Conservation (phyloP, 2,797 vertebrate species). For the Semotilus atromaculatus region DNA sequence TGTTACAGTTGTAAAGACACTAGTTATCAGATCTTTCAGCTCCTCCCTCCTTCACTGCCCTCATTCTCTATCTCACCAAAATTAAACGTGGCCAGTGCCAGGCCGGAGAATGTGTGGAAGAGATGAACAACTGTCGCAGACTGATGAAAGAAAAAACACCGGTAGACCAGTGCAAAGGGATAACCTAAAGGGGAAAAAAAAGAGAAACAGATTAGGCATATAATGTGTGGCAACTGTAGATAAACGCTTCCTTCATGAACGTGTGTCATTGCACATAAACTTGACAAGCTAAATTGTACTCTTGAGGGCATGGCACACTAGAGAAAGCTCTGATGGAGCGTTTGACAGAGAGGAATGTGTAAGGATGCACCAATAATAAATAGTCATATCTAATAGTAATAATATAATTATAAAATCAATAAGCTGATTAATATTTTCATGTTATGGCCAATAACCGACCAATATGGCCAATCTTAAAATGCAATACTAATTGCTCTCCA, state of each 20-base stretch:
- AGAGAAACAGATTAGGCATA: conserved; percentile 23
- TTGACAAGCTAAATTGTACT: not conserved
- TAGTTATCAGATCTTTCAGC: not conserved
- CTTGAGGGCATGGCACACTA: not conserved
- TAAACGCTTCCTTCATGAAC: not conserved
- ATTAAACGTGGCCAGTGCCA: conserved; percentile 95
- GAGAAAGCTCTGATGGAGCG: not conserved
- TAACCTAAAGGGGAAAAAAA: conserved; percentile 80
- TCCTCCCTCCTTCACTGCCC: not conserved
- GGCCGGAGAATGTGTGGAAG: conserved; percentile 88
- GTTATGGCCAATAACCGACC: no score
- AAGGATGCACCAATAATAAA: not conserved
- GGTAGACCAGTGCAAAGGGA: conserved; percentile 91
- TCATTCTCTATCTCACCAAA: conserved; percentile 84
- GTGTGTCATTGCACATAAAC: not conserved
- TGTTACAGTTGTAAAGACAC: not conserved
- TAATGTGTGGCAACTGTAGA: not conserved
- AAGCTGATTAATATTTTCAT: not conserved
- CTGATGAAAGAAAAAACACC: conserved; percentile 88
- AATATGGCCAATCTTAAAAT: not conserved
- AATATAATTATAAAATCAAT: not conserved
- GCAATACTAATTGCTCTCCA: no score
- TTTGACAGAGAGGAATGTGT: not conserved
- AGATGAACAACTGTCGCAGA: conserved; percentile 87
- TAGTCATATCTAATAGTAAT: not conserved